phyloP scores from a whole-genome alignment of 2,113 vertebrate genomes.

The Malaclemys terrapin region DNA sequence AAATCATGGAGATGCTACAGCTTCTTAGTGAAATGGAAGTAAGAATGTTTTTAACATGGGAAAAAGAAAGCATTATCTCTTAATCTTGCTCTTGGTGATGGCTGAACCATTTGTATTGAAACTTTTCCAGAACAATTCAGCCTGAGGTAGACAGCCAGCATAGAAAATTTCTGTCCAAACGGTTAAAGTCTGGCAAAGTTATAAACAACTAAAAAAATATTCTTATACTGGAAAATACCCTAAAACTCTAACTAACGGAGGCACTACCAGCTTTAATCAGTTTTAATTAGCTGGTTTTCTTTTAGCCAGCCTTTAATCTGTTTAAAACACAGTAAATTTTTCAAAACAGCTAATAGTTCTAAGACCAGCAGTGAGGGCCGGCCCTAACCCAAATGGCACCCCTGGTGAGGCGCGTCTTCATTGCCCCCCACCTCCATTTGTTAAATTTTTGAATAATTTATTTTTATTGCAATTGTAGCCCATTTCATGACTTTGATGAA shows the following conservation, averaged over 20 bases:
- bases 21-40: not conserved
- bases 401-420: too few species aligned
- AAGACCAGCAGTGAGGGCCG: not conserved
- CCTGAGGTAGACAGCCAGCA: constrained; percentile 3
- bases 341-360: not conserved
- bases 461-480: too few species aligned
- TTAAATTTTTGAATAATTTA: too few species aligned
- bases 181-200: not conserved
- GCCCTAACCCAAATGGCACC: too few species aligned
- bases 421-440: too few species aligned
- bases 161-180: constrained; percentile 3
- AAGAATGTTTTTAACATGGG: not conserved
- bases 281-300: not conserved
- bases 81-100: not conserved
- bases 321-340: not conserved
- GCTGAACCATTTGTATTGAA: not conserved
- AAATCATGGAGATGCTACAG: not conserved
- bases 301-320: not conserved
- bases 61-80: not conserved
- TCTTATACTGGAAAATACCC: not conserved
- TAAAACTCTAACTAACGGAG: not conserved
- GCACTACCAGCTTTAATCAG: not conserved
- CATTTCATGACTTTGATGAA: too few species aligned
- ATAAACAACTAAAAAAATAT: not conserved
- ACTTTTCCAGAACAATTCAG: constrained; percentile 47